A percentile compares a stretch with the other conserved stretches of the same genome.
Evolutionary conservation across 2,113 vertebrate genomes (phyloP).

Genomic region (Oceanodroma tethys): DNA sequence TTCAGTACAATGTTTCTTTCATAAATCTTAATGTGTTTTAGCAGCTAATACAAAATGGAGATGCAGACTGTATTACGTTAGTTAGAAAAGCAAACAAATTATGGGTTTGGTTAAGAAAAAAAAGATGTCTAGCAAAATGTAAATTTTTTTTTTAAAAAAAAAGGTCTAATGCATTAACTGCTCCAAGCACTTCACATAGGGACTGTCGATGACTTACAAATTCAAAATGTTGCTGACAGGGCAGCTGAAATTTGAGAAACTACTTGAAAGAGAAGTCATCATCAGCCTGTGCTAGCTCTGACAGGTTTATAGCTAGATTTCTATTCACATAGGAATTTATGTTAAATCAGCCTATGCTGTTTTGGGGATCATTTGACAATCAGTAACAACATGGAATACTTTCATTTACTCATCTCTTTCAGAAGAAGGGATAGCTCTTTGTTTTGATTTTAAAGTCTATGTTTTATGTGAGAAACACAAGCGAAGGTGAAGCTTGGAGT

Average conservation of each 20-base stretch:
- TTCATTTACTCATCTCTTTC: not conserved
- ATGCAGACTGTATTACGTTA: not conserved
- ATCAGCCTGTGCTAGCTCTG: not conserved
- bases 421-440: not conserved
- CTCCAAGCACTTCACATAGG: not conserved
- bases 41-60: conserved; percentile 14
- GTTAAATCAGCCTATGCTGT: not conserved
- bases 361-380: not conserved
- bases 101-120: not conserved
- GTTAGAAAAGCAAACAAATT: conserved; percentile 26
- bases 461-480: not conserved
- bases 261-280: not conserved
- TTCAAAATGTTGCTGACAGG: not conserved
- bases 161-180: not conserved
- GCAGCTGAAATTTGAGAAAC: not conserved
- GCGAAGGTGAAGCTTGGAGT: not conserved
- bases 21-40: conserved; percentile 16
- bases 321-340: not conserved
- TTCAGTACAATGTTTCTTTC: conserved; percentile 8
- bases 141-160: not conserved
- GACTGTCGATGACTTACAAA: not conserved
- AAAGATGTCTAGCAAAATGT: not conserved
- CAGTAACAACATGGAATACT: not conserved
- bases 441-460: not conserved
- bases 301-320: not conserved